Evolutionary conservation across 2,797 vertebrate species (phyloP), one percentile per base, ranked within the genome.

Genomic region (Chrosomus eos): DNA sequence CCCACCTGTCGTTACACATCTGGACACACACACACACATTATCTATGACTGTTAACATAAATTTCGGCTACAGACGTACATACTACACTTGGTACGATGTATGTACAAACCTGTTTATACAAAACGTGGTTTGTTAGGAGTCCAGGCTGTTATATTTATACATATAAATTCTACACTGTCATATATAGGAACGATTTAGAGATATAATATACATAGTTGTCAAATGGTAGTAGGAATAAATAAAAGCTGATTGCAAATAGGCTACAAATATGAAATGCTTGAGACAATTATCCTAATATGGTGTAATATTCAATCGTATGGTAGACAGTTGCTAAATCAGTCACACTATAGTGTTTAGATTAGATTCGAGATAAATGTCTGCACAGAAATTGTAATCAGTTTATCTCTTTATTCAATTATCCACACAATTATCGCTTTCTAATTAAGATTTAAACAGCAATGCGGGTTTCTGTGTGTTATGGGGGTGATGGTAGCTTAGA

Each of bases 1-100:
- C 85, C 64, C 81, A 86, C 79, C 87, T 90, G 84, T 86, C 66
- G 45, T 78, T 62, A 82, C 84, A 85, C 89, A 88, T 86, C 81
- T 88, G 82, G 82, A 71, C 66, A 82, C 67, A 70, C 70, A 80
- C 28, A 84, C 28, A 53, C 11, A n/a, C 62, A 76, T 28, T 31
- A 77, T 70, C 18, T 45, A 31, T 71, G 9, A 21, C 23, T 31
- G 45, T 81, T 60, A 45, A 72, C 45, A 72, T 75, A 7, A 16
- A 45, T 70, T 31, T 74, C 31, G 18, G 28, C 36, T 81, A 73
- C 10, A 43, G 36, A 77, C 9, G 28, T 43, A 38, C 31, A 33
- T 26, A 71, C 75, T 66, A 58, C 60, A 55, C 28, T 36, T 66
- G 40, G 38, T n/a, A 31, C 21, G 55, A 58, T 58, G 51, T 21